Evolutionary conservation across 2,797 vertebrate genomes (phyloP), one percentile per base, ranked within the genome.

Genomic region (Florisuga fusca): DNA sequence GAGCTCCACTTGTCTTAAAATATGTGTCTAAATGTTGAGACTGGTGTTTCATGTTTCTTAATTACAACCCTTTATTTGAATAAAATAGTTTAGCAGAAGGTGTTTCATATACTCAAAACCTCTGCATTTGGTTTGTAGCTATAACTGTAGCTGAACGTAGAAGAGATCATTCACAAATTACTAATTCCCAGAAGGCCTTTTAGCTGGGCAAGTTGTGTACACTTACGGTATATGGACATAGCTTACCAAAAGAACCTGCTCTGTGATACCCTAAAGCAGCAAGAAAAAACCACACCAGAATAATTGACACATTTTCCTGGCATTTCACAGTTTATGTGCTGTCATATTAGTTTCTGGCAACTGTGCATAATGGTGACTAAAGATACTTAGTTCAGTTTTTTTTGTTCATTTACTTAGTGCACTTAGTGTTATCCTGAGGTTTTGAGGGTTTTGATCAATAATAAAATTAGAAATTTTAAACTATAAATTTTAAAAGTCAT

Each of bases 291-390:
- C 53, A 53, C 67, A 89, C 41, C 72, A 95, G 93, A 85, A 84
- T 61, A 84, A 75, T 72, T 93, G 90, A 87, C 72, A 76, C 7
- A 55, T 69, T 68, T 94, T 96, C 72, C 81, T 95, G 31, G 61
- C 53, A 76, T 94, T 94, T 95, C 76, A 75, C 57, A 87, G 63
- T 89, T 96, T 93, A 68, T 76, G 50, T 90, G 71, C 88, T 97
- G 78, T 89, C 74, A 1, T 67, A 79, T 95, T 81, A 71, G 58
- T 84, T 95, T 92, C 66, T 94, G 87, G 87, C 71, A 92, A 53
- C 79, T 91, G 19, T 88, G 59, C 7, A 1, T 94, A 25, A 11
- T 75, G n/a, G 36, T 59, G 15, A 59, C 55, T 71, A 66, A 93
- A 68, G n/a, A 55, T 54, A 18, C 7, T 69, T 78, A 4, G 10